Percentiles rank a stretch among this genome's conserved stretches.
These are phyloP conservation scores for Neelides sp. DNA, from an alignment of 1,140 invertebrate species.

Conservation along the genomic window DNA sequence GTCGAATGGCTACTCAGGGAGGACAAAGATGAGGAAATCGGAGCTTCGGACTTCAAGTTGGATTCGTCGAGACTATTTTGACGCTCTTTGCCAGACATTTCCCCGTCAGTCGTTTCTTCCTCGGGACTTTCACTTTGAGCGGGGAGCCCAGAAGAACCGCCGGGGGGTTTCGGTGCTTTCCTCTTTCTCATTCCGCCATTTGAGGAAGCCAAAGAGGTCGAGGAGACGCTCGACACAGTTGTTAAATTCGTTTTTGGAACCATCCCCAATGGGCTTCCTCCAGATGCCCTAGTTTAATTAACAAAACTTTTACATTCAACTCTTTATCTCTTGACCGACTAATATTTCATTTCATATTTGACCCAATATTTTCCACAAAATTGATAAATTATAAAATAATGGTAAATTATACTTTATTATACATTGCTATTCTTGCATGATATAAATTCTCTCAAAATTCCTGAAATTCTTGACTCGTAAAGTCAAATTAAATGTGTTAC, in stretches of 20 bases:
- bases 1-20: background rate
- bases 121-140: slow-evolving; percentile 19
- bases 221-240: slow-evolving; percentile 22
- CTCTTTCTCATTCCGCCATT: slow-evolving; percentile 23
- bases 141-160: slow-evolving; percentile 7
- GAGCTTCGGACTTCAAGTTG: slow-evolving; percentile 10
- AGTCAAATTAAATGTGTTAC: too few species aligned
- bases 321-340: too few species aligned
- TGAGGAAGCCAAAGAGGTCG: slow-evolving; percentile 26
- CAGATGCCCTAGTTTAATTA: background rate
- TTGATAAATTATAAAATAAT: too few species aligned
- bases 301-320: background rate
- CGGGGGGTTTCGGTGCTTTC: slow-evolving; percentile 24
- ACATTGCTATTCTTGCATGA: too few species aligned
- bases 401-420: too few species aligned
- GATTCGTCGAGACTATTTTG: too few species aligned
- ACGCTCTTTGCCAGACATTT: background rate
- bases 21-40: background rate
- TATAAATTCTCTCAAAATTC: too few species aligned
- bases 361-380: too few species aligned
- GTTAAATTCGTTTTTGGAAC: slow-evolving; percentile 29
- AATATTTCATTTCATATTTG: too few species aligned
- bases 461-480: too few species aligned
- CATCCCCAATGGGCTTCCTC: too few species aligned
- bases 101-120: background rate